phyloP scores from a whole-genome alignment of 2,113 vertebrate species.

The Crotalus tigris region DNA sequence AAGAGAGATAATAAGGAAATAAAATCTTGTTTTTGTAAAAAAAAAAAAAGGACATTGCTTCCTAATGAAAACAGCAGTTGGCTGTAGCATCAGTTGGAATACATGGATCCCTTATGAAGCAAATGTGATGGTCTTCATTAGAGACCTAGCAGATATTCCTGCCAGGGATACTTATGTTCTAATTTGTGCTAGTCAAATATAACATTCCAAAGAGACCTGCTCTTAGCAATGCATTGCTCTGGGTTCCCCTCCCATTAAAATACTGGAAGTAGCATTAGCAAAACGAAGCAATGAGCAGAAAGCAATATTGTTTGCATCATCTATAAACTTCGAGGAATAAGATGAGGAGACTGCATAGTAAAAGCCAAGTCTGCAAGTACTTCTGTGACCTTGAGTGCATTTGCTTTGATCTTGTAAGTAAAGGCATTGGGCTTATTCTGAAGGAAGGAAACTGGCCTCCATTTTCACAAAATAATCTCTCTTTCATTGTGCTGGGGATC shows the following conservation, averaged over 20 bases:
- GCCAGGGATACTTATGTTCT: background rate
- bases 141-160: background rate
- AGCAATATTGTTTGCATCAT: background rate
- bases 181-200: background rate
- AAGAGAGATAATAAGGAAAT: background rate
- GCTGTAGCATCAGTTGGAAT: background rate
- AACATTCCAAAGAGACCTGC: background rate
- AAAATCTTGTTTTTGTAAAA: background rate
- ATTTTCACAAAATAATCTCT: background rate
- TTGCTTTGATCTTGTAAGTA: background rate
- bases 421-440: background rate
- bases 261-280: background rate
- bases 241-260: background rate
- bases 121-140: background rate
- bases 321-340: background rate
- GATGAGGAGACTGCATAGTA: background rate
- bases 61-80: background rate
- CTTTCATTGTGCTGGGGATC: background rate
- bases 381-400: background rate
- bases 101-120: background rate
- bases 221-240: background rate
- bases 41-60: background rate
- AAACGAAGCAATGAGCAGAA: background rate
- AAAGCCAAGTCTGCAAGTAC: background rate
- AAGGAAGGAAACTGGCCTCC: background rate